Conservation (phyloP, 2,797 vertebrate genomes). For the Scolopax bukidnonensis region DNA sequence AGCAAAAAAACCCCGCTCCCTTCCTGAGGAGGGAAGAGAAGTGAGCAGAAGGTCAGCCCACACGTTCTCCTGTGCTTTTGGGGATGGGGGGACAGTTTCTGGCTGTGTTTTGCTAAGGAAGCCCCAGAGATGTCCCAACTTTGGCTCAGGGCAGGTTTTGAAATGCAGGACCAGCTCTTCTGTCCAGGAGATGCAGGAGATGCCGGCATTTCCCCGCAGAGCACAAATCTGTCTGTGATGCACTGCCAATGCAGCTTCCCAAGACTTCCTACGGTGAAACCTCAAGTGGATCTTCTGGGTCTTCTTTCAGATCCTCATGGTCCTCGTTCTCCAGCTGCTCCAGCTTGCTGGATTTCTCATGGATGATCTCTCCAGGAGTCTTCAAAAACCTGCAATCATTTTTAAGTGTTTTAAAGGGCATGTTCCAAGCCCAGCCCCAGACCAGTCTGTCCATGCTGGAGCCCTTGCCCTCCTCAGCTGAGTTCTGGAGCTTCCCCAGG, state of each 20-base stretch:
- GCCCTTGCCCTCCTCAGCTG: neutral
- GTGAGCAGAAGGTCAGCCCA: neutral
- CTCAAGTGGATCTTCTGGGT: conserved; percentile 76
- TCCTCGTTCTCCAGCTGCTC: conserved; percentile 75
- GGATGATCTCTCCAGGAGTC: conserved; percentile 81
- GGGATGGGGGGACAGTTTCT: neutral
- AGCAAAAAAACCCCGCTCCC: neutral
- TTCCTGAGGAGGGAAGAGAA: neutral
- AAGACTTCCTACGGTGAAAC: conserved; percentile 63
- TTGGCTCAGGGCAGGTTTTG: neutral
- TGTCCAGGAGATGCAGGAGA: neutral
- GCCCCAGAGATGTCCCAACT: neutral
- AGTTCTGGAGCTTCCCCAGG: neutral
- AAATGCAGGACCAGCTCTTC: neutral
- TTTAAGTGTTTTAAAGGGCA: neutral
- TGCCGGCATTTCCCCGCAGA: neutral
- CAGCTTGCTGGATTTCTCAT: conserved; percentile 66
- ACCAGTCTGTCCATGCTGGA: neutral
- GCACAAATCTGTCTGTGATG: neutral
- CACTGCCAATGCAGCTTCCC: neutral
- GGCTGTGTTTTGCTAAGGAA: neutral
- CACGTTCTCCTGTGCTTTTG: accelerated
- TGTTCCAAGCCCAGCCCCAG: neutral
- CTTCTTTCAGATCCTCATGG: conserved; percentile 74
- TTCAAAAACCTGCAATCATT: conserved; percentile 84